These are phyloP conservation scores for Leucophenga montana DNA, from an alignment of 2,888 invertebrate species.

Conservation along the genomic window DNA sequence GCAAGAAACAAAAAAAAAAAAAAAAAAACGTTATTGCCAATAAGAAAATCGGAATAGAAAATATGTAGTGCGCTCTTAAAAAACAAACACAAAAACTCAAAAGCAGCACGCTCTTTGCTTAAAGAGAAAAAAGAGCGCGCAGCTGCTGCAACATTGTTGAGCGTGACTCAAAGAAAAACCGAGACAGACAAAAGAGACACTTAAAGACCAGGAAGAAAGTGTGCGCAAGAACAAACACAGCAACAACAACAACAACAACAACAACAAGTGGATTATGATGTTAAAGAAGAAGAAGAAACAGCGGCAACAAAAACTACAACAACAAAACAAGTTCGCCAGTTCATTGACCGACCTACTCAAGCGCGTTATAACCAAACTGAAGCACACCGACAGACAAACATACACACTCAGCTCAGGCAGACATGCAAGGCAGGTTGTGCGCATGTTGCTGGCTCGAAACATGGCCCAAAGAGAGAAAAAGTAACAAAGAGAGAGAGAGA, in stretches of 20 bases:
- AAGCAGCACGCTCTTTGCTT: neutral
- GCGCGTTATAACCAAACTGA: conserved; percentile 64
- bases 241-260: conserved; percentile 30
- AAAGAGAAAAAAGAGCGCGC: conserved; percentile 4
- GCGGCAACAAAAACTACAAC: conserved; percentile 41
- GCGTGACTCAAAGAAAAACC: conserved; percentile 27
- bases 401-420: conserved; percentile 23
- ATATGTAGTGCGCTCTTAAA: conserved; percentile 2
- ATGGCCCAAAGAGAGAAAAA: conserved; percentile 15
- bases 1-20: neutral
- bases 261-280: conserved; percentile 7
- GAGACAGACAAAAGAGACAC: conserved; percentile 1
- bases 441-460: neutral
- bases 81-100: neutral
- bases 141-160: neutral
- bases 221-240: conserved; percentile 44
- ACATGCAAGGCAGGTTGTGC: conserved; percentile 10
- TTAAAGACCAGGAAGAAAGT: conserved; percentile 60
- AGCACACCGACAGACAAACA: conserved; percentile 40
- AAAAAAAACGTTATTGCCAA: neutral
- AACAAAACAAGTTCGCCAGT: conserved; percentile 70
- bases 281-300: conserved; percentile 31
- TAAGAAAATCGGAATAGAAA: conserved; percentile 3
- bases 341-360: conserved; percentile 75
- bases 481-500: conserved; percentile 26